Conservation (phyloP, 2,888 invertebrate genomes). For the Melanchra persicariae region DNA sequence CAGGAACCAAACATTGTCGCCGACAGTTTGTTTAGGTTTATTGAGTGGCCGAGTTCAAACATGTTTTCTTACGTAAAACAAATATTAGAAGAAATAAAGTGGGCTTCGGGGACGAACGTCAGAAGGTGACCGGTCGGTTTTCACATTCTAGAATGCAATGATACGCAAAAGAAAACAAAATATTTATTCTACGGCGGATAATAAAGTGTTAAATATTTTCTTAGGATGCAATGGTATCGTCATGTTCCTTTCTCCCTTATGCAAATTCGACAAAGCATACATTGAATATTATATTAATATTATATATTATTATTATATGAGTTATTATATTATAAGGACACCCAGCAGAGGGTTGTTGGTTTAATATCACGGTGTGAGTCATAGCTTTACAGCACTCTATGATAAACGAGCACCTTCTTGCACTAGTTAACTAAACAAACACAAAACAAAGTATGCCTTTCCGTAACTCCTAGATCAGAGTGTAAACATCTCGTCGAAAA, state of each 20-base stretch:
- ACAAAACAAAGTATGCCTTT: conserved; percentile 31
- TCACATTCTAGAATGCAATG: conserved; percentile 15
- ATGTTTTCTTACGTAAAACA: conserved; percentile 41
- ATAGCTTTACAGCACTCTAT: conserved; percentile 26
- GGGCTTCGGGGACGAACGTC: conserved; percentile 23
- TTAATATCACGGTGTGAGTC: conserved; percentile 33
- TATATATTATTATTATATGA: too few relatives aligned
- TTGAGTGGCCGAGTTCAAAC: conserved; percentile 48
- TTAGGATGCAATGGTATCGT: conserved; percentile 13
- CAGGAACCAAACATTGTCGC: conserved; percentile 30
- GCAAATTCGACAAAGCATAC: conserved; percentile 15
- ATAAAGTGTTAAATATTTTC: conserved; percentile 43
- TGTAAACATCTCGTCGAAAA: conserved; percentile 49
- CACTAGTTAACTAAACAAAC: conserved; percentile 22
- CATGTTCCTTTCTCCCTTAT: conserved; percentile 7
- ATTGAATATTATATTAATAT: too few relatives aligned
- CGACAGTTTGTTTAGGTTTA: conserved; percentile 39
- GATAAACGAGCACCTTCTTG: conserved; percentile 16
- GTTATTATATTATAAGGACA: conserved; percentile 17
- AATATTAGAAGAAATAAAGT: conserved; percentile 53
- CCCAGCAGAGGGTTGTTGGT: conserved; percentile 12
- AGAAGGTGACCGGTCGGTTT: conserved; percentile 41
- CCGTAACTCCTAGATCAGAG: conserved; percentile 31
- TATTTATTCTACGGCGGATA: conserved; percentile 24
- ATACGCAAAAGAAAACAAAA: conserved; percentile 15